Evolutionary conservation across 2,113 vertebrate genomes (phyloP).

Genomic region (Gracilinanus agilis): DNA sequence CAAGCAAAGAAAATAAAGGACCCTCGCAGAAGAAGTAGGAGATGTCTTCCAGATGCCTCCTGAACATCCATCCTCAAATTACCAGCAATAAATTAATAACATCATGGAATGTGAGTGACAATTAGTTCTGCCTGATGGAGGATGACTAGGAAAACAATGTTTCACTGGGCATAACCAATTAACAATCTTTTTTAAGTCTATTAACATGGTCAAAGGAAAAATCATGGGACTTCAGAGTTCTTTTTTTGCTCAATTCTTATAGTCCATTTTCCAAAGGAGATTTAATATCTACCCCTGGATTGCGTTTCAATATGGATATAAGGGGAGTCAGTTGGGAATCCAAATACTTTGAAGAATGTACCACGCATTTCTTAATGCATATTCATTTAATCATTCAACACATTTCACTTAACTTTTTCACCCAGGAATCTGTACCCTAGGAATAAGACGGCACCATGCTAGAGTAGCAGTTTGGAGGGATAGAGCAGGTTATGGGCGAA

Average conservation of each 20-base stretch:
- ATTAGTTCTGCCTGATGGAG: constrained; percentile 67
- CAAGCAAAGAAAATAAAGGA: constrained; percentile 37
- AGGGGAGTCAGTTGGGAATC: constrained; percentile 24
- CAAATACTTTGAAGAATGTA: constrained; percentile 32
- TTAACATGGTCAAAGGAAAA: constrained; percentile 60
- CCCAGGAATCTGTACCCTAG: constrained; percentile 37
- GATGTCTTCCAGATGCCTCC: constrained; percentile 38
- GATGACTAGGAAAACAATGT: constrained; percentile 49
- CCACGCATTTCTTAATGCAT: constrained; percentile 39
- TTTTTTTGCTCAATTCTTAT: constrained; percentile 51
- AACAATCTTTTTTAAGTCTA: constrained; percentile 53
- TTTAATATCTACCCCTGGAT: constrained; percentile 45
- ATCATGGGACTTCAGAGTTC: constrained; percentile 40
- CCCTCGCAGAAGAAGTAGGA: background rate
- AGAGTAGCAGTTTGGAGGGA: background rate
- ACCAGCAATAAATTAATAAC: constrained; percentile 23
- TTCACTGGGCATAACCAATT: constrained; percentile 67
- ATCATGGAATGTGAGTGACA: constrained; percentile 51
- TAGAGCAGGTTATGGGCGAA: background rate
- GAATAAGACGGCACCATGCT: constrained; percentile 1
- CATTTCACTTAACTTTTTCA: constrained; percentile 51
- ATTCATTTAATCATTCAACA: constrained; percentile 20
- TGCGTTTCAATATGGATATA: constrained; percentile 29
- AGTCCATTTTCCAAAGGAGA: constrained; percentile 54
- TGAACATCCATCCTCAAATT: constrained; percentile 26